A percentile compares a stretch with the other conserved stretches of the same genome.
Evolutionary conservation across 2,888 invertebrate genomes (phyloP).

Genomic region (Macrosoma leucophasiata): DNA sequence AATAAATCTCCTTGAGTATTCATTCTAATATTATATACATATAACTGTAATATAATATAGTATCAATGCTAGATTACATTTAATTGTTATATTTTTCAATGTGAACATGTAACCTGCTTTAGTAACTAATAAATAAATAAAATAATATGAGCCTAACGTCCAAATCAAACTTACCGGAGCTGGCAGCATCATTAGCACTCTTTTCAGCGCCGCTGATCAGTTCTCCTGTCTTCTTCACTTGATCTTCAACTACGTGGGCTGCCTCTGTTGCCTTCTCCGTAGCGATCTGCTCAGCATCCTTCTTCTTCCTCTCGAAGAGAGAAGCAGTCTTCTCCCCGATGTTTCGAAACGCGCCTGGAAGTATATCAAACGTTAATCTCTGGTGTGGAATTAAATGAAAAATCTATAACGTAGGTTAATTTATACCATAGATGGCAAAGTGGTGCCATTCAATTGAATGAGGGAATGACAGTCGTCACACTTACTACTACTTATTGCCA

Average conservation of each 20-base stretch:
- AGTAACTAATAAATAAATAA: too few species aligned
- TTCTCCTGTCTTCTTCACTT: constrained; percentile 78
- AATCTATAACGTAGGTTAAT: neutral
- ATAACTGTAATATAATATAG: too few species aligned
- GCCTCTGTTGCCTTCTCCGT: constrained; percentile 78
- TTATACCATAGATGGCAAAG: too few species aligned
- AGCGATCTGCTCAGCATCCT: constrained; percentile 79
- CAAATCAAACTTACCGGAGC: constrained; percentile 39
- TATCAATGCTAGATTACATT: too few species aligned
- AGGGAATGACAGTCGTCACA: too few species aligned
- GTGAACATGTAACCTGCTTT: too few species aligned
- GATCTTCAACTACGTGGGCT: constrained; percentile 77
- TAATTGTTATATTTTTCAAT: too few species aligned
- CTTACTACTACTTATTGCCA: too few species aligned
- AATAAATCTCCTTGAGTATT: too few species aligned
- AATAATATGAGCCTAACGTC: neutral
- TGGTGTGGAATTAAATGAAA: neutral
- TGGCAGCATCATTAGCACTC: constrained; percentile 70
- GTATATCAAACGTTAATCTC: neutral
- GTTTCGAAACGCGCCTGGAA: constrained; percentile 81
- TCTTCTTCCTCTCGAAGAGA: constrained; percentile 83
- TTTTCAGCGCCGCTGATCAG: constrained; percentile 74
- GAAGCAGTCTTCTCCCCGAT: constrained; percentile 83
- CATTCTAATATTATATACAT: too few species aligned
- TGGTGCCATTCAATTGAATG: too few species aligned